phyloP scores from a whole-genome alignment of 1,140 invertebrate species.

The Papilio dardanus region DNA sequence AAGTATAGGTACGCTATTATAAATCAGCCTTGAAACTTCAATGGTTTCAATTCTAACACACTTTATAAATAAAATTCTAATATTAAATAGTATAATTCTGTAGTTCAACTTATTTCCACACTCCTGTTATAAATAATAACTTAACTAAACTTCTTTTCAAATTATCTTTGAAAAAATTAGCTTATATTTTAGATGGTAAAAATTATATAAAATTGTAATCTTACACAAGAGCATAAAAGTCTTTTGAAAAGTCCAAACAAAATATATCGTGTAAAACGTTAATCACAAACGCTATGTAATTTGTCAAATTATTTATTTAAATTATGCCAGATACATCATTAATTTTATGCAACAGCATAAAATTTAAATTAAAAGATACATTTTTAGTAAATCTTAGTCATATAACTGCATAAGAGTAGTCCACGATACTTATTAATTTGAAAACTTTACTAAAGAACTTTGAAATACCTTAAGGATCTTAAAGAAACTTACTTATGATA shows the following conservation, averaged over 20 bases:
- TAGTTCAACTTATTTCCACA: background rate
- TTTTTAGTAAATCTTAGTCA: constrained; percentile 23
- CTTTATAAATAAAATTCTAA: constrained; percentile 16
- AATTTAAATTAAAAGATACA: constrained; percentile 32
- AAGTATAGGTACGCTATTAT: constrained; percentile 30
- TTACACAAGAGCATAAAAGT: background rate
- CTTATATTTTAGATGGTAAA: too few relatives aligned
- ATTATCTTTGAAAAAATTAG: too few relatives aligned
- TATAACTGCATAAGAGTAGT: constrained; percentile 17
- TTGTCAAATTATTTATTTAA: background rate
- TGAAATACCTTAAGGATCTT: constrained; percentile 32
- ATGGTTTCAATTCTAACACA: constrained; percentile 14
- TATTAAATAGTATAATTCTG: background rate
- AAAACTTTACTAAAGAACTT: constrained; percentile 31
- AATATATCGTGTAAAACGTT: background rate
- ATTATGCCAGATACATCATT: constrained; percentile 2
- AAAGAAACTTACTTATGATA: constrained; percentile 35
- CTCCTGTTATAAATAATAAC: background rate
- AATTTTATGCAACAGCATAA: constrained; percentile 33
- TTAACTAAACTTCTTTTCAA: too few relatives aligned
- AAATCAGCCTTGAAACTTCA: constrained; percentile 23
- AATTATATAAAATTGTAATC: background rate
- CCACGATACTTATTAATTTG: constrained; percentile 28
- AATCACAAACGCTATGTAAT: background rate
- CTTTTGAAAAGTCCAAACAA: background rate